phyloP scores from a whole-genome alignment of 2,888 invertebrate genomes.

The Ellobium chinense region DNA sequence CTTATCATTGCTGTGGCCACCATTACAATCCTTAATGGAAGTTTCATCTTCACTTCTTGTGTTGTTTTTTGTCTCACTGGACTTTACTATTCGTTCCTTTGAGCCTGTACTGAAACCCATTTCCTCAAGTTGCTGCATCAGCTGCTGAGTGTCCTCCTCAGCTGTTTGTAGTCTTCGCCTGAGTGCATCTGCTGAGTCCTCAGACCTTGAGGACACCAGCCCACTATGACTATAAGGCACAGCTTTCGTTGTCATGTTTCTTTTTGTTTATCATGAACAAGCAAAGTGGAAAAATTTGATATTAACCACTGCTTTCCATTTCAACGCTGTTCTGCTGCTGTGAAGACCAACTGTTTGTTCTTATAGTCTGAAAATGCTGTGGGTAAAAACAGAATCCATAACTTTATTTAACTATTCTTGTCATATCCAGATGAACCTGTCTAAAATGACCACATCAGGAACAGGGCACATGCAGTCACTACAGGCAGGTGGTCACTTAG shows the following conservation, averaged over 20 bases:
- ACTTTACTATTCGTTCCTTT: neutral
- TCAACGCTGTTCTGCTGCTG: too few species aligned
- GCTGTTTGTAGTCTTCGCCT: constrained; percentile 63
- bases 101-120: constrained; percentile 57
- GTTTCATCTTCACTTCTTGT: neutral
- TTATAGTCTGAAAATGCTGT: too few species aligned
- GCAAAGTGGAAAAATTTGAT: neutral
- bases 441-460: too few species aligned
- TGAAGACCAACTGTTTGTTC: too few species aligned
- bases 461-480: too few species aligned
- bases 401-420: too few species aligned
- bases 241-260: constrained; percentile 2
- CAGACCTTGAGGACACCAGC: constrained; percentile 12
- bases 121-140: constrained; percentile 63
- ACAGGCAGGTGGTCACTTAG: too few species aligned
- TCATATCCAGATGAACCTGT: too few species aligned
- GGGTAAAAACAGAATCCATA: too few species aligned
- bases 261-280: neutral
- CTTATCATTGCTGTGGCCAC: neutral
- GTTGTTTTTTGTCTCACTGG: neutral
- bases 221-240: neutral
- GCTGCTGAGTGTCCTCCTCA: constrained; percentile 64
- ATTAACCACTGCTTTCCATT: too few species aligned
- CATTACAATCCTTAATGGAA: neutral
- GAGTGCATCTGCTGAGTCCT: constrained; percentile 63